Conservation (phyloP, 2,888 invertebrate genomes). For the Seira ritae region DNA sequence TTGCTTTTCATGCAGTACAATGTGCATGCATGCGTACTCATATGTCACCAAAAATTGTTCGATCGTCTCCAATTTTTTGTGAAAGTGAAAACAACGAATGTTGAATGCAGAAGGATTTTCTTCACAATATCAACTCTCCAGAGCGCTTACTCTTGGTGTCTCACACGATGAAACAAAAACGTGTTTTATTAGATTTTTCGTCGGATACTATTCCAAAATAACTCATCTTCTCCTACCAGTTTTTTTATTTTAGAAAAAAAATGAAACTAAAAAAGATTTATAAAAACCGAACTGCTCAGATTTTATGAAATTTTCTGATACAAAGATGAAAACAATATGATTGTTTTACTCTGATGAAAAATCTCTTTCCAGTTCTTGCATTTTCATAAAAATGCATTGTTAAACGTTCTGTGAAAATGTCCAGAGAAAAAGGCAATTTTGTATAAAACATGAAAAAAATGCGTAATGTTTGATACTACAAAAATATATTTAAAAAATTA, state of each 20-base stretch:
- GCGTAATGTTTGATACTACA: conserved; percentile 34
- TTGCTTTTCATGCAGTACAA: not conserved
- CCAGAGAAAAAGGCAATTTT: conserved; percentile 26
- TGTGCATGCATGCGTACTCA: not conserved
- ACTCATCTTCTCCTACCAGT: conserved; percentile 18
- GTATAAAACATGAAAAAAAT: conserved; percentile 20
- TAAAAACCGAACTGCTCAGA: conserved; percentile 49
- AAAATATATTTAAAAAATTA: conserved; percentile 37
- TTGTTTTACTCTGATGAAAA: conserved; percentile 26
- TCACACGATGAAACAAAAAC: conserved; percentile 14
- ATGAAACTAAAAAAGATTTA: conserved; percentile 1
- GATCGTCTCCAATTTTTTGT: too few relatives aligned
- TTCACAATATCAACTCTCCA: conserved; percentile 16
- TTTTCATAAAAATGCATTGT: conserved; percentile 37
- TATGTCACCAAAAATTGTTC: too few relatives aligned
- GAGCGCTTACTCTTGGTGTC: conserved; percentile 49
- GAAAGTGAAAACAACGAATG: too few relatives aligned
- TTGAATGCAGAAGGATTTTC: not conserved
- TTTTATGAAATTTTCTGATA: conserved; percentile 47
- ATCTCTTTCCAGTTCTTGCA: conserved; percentile 36
- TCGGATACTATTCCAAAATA: not conserved
- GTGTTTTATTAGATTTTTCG: not conserved
- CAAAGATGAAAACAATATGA: conserved; percentile 43
- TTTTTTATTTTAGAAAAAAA: conserved; percentile 19
- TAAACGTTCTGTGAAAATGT: conserved; percentile 33